Evolutionary conservation across 2,113 vertebrate genomes (phyloP).

Genomic region (Gobiocypris rarus): DNA sequence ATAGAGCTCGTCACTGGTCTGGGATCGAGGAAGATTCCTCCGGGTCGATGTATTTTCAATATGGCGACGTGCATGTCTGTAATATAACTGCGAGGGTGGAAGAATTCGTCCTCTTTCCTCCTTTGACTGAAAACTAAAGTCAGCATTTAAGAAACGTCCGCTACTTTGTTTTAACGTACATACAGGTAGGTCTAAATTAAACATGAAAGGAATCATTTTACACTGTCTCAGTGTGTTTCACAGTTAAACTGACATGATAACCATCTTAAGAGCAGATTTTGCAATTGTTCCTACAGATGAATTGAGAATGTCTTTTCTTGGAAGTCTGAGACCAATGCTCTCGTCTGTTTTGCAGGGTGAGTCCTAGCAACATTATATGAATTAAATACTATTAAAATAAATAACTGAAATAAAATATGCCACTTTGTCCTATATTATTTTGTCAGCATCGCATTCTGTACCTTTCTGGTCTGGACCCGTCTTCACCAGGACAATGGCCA

Average conservation of each 20-base stretch:
- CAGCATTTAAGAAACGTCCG: not conserved
- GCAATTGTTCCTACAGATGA: slow-evolving; percentile 17
- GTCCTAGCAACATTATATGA: not conserved
- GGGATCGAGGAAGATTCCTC: not conserved
- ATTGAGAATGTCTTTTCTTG: slow-evolving; percentile 62
- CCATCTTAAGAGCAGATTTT: not conserved
- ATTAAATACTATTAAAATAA: not conserved
- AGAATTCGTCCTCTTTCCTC: not conserved
- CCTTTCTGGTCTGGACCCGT: slow-evolving; percentile 61
- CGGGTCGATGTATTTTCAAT: slow-evolving; percentile 1
- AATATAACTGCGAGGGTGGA: slow-evolving; percentile 15
- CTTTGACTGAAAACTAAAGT: not conserved
- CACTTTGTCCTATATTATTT: too few species aligned
- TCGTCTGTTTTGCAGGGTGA: slow-evolving; percentile 67
- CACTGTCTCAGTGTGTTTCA: not conserved
- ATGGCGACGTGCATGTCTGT: slow-evolving; percentile 28
- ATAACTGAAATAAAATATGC: not conserved
- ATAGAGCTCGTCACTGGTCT: not conserved
- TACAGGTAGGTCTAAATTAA: not conserved
- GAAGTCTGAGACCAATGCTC: slow-evolving; percentile 65
- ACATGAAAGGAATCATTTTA: not conserved
- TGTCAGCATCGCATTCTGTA: slow-evolving; percentile 61
- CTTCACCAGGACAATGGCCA: slow-evolving; percentile 81
- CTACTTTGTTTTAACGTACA: not conserved
- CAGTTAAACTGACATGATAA: not conserved